Base-by-base conservation (phyloP, 2,113 vertebrate genomes). In the Cyanistes caeruleus region DNA sequence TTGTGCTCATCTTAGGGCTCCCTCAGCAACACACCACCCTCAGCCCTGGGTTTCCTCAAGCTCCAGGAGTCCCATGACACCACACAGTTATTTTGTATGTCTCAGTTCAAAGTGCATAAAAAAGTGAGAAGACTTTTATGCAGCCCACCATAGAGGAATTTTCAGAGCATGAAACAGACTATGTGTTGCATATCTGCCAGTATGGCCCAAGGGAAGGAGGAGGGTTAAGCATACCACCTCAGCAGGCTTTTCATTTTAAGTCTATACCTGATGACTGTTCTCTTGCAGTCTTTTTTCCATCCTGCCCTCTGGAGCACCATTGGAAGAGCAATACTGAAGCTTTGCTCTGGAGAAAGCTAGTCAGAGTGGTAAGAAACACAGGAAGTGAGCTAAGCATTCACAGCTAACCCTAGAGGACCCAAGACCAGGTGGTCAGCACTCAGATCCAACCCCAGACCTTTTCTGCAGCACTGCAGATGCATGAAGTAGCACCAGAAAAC, bases 71-170 rank as follows among this genome's bases (percentile, higher is more conserved):
- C 79, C 70, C 59, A 31, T 0, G 3, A 49, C 64, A 90, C 11
- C 72, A 77, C 46, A 39, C 11, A 18, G 28, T 72, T 75, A 77
- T 48, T 88, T 63, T 44, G 59, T 78, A 48, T 43, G 33, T 78
- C 75, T 88, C n/a, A 60, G 85, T 88, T 93, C 94, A 96, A 97
- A 97, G 90, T 52, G 89, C 94, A 96, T 90, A 68, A 84, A 84
- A 68, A 95, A 96, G 76, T 6, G 22, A 59, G 83, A 93, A 37
- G 48, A 70, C 67, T 85, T 83, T 73, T 77, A 65, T 84, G 68
- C 59, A 92, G 64, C 60, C 85, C 83, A 89, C 33, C 80, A 31
- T 53, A 83, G 51, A 11, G 21, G 59, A 33, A 68, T 86, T 89
- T 93, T 48, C 77, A 70, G 83, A 81, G 68, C 39, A 41, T 10